phyloP scores from a whole-genome alignment of 2,797 vertebrate species.

The Spinibarbus caldwelli region DNA sequence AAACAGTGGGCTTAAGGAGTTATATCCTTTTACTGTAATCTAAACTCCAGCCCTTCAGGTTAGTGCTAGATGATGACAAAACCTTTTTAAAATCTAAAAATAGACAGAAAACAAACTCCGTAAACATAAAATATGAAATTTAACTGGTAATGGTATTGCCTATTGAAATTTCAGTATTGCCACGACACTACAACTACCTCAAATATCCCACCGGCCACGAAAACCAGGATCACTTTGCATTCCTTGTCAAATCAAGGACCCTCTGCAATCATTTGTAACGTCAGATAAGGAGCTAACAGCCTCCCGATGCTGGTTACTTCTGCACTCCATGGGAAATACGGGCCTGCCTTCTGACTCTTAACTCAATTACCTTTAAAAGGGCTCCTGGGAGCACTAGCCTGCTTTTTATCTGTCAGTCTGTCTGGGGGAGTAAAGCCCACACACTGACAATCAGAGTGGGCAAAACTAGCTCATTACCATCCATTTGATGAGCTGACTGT shows the following conservation, averaged over 20 bases:
- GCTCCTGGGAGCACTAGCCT: slow-evolving; percentile 53
- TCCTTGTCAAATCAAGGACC: slow-evolving; percentile 38
- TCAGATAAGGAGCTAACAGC: slow-evolving; percentile 49
- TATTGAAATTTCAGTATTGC: neutral
- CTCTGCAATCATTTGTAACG: slow-evolving; percentile 45
- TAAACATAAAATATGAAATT: neutral
- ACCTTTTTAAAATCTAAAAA: neutral
- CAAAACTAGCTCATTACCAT: slow-evolving; percentile 58
- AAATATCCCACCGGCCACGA: neutral
- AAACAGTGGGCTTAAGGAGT: neutral
- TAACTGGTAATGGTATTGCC: neutral
- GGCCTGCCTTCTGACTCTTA: slow-evolving; percentile 50
- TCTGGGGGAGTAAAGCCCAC: slow-evolving; percentile 47
- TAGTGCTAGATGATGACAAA: neutral
- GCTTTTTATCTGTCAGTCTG: slow-evolving; percentile 59
- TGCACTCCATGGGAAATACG: slow-evolving; percentile 35
- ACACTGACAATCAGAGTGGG: slow-evolving; percentile 57
- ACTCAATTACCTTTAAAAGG: slow-evolving; percentile 57
- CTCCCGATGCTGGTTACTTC: slow-evolving; percentile 34
- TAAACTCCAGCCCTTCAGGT: neutral
- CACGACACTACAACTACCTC: neutral
- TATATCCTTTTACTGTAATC: neutral
- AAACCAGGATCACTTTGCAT: slow-evolving; percentile 10
- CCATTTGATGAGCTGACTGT: slow-evolving; percentile 54
- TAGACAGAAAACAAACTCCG: neutral